Conservation (phyloP, 2,113 vertebrate genomes). For the Callithrix jacchus region DNA sequence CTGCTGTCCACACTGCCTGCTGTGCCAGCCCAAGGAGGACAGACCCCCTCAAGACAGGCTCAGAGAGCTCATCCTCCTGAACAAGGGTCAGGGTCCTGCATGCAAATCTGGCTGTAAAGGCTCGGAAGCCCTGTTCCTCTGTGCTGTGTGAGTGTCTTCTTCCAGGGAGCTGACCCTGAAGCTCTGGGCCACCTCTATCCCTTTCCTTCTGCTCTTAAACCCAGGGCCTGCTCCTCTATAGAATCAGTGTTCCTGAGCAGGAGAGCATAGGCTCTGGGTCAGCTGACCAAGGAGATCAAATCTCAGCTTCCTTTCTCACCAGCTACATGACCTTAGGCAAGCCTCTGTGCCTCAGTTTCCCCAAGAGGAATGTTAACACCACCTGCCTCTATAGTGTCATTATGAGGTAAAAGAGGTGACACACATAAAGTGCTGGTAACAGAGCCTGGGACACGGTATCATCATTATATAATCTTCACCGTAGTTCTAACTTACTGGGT, state of each 20-base stretch:
- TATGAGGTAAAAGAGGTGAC: no score
- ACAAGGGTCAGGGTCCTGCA: rapidly evolving
- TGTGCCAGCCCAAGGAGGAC: rapidly evolving
- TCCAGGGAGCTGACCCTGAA: neutral
- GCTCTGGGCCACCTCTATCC: neutral
- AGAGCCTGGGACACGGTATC: neutral
- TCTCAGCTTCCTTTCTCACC: neutral
- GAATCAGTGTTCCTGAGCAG: rapidly evolving
- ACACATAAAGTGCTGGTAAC: neutral
- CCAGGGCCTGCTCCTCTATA: neutral
- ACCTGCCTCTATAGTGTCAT: neutral
- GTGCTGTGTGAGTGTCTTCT: rapidly evolving
- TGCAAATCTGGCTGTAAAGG: no score
- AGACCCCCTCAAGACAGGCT: neutral
- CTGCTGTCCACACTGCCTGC: neutral
- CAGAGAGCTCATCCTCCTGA: neutral
- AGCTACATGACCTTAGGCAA: neutral
- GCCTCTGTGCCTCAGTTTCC: neutral
- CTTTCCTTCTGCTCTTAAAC: neutral
- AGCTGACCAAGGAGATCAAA: neutral
- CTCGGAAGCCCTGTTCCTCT: neutral
- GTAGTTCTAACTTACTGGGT: neutral
- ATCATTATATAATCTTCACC: no score
- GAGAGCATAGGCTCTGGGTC: neutral
- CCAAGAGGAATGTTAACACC: neutral